Evolutionary conservation across 2,888 invertebrate genomes (phyloP).

Genomic region (Electrophaes corylata): DNA sequence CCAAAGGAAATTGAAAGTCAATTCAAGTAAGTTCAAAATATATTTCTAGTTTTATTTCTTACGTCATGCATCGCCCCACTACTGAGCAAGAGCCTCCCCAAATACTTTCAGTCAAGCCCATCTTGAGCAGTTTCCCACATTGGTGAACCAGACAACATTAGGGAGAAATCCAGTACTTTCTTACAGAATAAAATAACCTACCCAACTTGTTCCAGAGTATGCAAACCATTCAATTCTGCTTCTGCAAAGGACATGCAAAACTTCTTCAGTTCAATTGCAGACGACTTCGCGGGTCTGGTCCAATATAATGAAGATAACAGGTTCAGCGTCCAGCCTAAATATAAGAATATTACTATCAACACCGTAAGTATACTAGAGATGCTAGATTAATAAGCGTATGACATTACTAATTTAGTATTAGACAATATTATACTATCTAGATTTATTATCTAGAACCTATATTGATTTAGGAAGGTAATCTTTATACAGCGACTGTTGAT

Average conservation of each 20-base stretch:
- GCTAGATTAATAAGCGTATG: too few species aligned
- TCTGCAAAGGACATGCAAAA: conserved; percentile 89
- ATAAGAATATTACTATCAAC: conserved; percentile 91
- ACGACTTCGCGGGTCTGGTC: conserved; percentile 95
- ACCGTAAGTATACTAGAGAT: conserved; percentile 65
- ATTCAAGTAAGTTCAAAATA: conserved; percentile 77
- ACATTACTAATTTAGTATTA: too few species aligned
- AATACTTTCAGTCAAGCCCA: too few species aligned
- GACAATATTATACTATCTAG: too few species aligned
- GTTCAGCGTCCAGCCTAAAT: conserved; percentile 83
- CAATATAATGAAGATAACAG: conserved; percentile 98
- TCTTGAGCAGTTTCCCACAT: too few species aligned
- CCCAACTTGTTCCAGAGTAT: conserved; percentile 84
- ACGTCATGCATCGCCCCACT: too few species aligned
- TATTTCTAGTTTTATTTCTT: background rate
- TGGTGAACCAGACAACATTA: too few species aligned
- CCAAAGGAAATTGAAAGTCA: conserved; percentile 86
- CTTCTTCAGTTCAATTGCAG: conserved; percentile 92
- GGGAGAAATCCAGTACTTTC: too few species aligned
- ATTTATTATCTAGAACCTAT: too few species aligned
- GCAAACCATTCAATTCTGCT: conserved; percentile 88
- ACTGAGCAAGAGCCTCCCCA: too few species aligned
- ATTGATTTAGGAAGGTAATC: too few species aligned
- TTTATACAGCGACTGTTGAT: background rate
- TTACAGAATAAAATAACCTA: too few species aligned